Evolutionary conservation across 2,888 invertebrate species (phyloP).

Genomic region (Drosophila kuntzei): DNA sequence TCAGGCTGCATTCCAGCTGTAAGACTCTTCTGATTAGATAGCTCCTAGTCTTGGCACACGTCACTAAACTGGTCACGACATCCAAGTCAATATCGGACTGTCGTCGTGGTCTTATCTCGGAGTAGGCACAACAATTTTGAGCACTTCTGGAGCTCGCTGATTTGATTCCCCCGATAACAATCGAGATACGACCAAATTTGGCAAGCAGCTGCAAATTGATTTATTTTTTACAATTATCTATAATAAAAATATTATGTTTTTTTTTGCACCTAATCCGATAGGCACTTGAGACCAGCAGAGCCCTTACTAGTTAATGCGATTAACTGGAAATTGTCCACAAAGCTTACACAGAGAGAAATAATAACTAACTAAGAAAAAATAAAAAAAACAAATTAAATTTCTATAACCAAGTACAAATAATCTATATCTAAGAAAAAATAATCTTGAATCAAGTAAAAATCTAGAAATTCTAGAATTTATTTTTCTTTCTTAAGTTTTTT

Average conservation of each 20-base stretch:
- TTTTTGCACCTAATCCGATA: conserved; percentile 3
- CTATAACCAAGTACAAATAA: not conserved
- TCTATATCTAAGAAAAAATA: no score
- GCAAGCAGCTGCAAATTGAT: conserved; percentile 20
- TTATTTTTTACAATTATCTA: conserved; percentile 7
- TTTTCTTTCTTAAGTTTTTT: no score
- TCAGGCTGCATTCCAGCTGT: conserved; percentile 29
- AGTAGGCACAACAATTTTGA: conserved; percentile 3
- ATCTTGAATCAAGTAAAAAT: no score
- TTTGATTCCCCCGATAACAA: conserved; percentile 17
- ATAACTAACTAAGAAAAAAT: no score
- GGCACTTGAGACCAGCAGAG: not conserved
- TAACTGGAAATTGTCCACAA: not conserved
- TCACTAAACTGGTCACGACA: conserved; percentile 24
- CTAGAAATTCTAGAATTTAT: no score
- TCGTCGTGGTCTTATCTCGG: conserved; percentile 28
- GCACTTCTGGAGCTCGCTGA: conserved; percentile 14
- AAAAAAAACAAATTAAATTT: not conserved
- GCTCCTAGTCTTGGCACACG: conserved; percentile 12
- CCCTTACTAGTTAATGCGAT: conserved; percentile 2
- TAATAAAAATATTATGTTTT: conserved; percentile 11
- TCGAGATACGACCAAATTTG: conserved; percentile 11
- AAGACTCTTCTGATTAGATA: conserved; percentile 57
- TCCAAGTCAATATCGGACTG: conserved; percentile 12
- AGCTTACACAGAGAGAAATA: not conserved